Conservation (phyloP, 2,888 invertebrate genomes). For the Andrena marginata region DNA sequence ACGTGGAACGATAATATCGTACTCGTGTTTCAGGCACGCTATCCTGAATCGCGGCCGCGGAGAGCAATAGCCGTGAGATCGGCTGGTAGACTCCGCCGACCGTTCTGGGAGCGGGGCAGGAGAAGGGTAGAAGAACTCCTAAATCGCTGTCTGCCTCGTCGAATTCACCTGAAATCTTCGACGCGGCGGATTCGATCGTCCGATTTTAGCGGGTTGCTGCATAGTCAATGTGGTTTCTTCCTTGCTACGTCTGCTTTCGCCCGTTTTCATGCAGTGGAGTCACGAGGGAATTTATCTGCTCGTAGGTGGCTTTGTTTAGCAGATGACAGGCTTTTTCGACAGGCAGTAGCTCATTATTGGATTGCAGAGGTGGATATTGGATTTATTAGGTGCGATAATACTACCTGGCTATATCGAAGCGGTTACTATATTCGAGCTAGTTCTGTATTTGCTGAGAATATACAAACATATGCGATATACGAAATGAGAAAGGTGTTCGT, state of each 20-base stretch:
- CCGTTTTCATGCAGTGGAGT: not conserved
- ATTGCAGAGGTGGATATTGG: too few species aligned
- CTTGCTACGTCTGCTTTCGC: not conserved
- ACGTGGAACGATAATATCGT: constrained; percentile 75
- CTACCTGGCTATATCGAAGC: too few species aligned
- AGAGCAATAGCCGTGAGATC: constrained; percentile 62
- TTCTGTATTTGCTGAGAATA: too few species aligned
- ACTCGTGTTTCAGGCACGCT: constrained; percentile 77
- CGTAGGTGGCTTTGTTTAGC: not conserved
- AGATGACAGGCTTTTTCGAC: too few species aligned
- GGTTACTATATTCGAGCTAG: too few species aligned
- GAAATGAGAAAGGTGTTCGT: too few species aligned
- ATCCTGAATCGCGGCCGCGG: constrained; percentile 65
- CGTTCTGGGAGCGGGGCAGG: not conserved
- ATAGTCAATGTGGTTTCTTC: not conserved
- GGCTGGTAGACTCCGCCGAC: constrained; percentile 27
- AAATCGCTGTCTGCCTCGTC: not conserved
- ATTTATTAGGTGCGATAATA: too few species aligned
- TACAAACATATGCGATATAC: too few species aligned
- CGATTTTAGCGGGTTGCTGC: constrained; percentile 36
- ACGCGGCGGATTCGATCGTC: constrained; percentile 37
- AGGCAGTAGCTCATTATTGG: too few species aligned
- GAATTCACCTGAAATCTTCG: constrained; percentile 47
- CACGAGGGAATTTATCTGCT: not conserved
- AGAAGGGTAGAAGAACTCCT: not conserved